Evolutionary conservation across 2,113 vertebrate species (phyloP).

Genomic region (Nerophis lumbriciformis): DNA sequence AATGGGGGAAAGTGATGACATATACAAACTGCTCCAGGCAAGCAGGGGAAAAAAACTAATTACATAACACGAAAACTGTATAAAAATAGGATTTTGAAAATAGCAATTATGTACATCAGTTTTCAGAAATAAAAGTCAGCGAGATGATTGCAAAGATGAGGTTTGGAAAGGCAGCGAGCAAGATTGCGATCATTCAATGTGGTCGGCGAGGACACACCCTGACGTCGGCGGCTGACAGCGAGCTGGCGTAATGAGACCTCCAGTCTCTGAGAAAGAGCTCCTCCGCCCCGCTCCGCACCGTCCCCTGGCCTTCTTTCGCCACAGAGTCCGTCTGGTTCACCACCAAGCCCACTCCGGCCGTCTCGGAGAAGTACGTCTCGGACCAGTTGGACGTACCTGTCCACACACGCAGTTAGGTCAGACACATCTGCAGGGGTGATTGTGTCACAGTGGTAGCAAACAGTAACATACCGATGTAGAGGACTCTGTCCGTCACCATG

Average conservation of each 20-base stretch:
- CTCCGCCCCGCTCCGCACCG: constrained; percentile 63
- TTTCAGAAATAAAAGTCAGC: constrained; percentile 12
- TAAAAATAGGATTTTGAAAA: constrained; percentile 3
- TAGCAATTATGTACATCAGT: constrained; percentile 41
- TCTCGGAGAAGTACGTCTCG: constrained; percentile 74
- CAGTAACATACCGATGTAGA: constrained; percentile 72
- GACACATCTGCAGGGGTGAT: too few species aligned
- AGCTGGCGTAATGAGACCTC: constrained; percentile 53
- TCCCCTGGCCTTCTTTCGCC: constrained; percentile 41
- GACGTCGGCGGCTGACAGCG: constrained; percentile 29
- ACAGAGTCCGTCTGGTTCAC: constrained; percentile 71
- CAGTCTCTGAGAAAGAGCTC: constrained; percentile 76
- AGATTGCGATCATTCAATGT: constrained; percentile 1
- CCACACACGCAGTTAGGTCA: background rate
- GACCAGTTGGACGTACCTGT: constrained; percentile 83
- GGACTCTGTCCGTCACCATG: constrained; percentile 79
- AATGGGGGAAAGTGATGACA: background rate
- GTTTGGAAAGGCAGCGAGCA: background rate
- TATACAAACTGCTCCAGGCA: constrained; percentile 45
- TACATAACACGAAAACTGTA: constrained; percentile 19
- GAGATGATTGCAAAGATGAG: background rate
- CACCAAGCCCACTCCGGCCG: constrained; percentile 73
- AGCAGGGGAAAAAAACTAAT: constrained; percentile 15
- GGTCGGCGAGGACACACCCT: constrained; percentile 43
- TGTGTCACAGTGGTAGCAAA: background rate